These are phyloP conservation scores for Ephialtes manifestator DNA, from an alignment of 2,888 invertebrate species.

Conservation along the genomic window DNA sequence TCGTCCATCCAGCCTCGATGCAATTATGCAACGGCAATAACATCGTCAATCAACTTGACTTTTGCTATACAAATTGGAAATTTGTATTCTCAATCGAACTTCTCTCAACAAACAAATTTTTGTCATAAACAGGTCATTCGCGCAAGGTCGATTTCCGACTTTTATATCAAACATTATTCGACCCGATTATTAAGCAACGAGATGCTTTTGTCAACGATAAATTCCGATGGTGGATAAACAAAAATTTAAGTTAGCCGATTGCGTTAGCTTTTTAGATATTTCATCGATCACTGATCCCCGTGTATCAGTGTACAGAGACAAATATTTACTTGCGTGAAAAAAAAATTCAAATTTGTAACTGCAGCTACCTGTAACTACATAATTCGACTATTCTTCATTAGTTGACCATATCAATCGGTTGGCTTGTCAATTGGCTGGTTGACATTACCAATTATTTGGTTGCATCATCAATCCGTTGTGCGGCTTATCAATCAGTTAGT, in stretches of 20 bases:
- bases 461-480: too few species aligned
- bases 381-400: too few species aligned
- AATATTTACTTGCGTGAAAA: too few species aligned
- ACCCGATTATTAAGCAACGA: background rate
- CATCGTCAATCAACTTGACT: background rate
- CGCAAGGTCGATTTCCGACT: background rate
- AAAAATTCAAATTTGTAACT: too few species aligned
- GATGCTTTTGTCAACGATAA: background rate
- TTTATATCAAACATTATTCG: background rate
- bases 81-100: background rate
- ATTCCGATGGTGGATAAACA: slow-evolving; percentile 25
- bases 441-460: too few species aligned
- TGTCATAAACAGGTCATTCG: background rate
- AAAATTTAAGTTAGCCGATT: background rate
- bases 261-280: background rate
- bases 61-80: background rate
- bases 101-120: background rate
- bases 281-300: background rate
- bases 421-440: too few species aligned
- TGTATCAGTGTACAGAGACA: too few species aligned
- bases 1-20: too few species aligned
- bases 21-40: background rate
- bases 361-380: too few species aligned
- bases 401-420: too few species aligned
- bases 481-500: too few species aligned